phyloP scores from a whole-genome alignment of 2,113 vertebrate species.

The Tyrannus savana region DNA sequence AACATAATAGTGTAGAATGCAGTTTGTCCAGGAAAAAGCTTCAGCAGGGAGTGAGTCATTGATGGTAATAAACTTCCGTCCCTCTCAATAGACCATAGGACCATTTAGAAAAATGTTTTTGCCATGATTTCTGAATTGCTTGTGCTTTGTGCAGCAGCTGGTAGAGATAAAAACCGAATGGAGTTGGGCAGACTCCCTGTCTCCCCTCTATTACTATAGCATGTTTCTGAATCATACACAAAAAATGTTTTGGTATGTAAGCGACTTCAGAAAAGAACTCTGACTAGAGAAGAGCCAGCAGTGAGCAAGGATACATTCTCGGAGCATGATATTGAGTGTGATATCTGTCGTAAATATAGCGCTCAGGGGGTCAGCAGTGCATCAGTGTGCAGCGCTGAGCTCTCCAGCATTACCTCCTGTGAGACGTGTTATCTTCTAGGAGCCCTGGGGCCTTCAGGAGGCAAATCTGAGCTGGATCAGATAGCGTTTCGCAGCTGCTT shows the following conservation, averaged over 20 bases:
- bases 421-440: not conserved
- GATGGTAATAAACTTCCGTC: constrained; percentile 64
- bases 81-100: constrained; percentile 56
- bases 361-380: not conserved
- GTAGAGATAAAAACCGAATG: constrained; percentile 57
- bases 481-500: not conserved
- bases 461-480: not conserved
- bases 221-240: constrained; percentile 56
- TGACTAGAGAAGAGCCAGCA: not conserved
- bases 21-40: constrained; percentile 64
- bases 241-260: constrained; percentile 56
- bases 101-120: constrained; percentile 46
- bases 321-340: not conserved
- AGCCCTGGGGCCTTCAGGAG: not conserved
- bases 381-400: not conserved
- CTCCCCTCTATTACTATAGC: constrained; percentile 64
- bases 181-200: constrained; percentile 65
- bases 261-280: constrained; percentile 34
- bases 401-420: not conserved
- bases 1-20: constrained; percentile 3
- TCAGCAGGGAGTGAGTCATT: constrained; percentile 54
- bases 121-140: constrained; percentile 45
- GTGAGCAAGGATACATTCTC: not conserved
- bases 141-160: constrained; percentile 51
- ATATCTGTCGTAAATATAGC: not conserved